Base-by-base conservation (phyloP, 2,888 invertebrate species). In the Gasteruption jaculator region DNA sequence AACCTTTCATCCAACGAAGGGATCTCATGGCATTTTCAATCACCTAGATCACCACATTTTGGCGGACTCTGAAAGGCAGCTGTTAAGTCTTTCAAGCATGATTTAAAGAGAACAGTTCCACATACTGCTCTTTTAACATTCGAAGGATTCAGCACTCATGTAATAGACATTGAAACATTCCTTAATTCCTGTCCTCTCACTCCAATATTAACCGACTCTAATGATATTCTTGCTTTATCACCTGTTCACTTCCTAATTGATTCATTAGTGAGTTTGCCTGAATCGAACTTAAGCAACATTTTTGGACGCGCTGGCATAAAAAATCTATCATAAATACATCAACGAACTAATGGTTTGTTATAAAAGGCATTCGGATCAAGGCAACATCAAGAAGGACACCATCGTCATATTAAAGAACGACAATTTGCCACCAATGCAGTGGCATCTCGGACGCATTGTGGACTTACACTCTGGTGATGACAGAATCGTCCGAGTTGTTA, bases 51-150 rank as follows among this genome's bases (percentile, higher is more conserved):
- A 2, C 55, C 57, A 1, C 49, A 60, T 32, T 55, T 57, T 15
- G 62, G 61, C 1, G 60, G 62, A 1, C 27, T 61, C 1, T 61
- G 59, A 59, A 58, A 65, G 33, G 46, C 56, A 1, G 50, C 47
- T 1, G 57, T 62, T 2, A 60, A 62, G 31, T 43, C 49, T 1
- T 50, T 59, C 2, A 67, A 67, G 39, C 40, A 49, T 25, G 58
- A 65, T 42, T 27, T 63, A 2, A 44, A 45, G 10, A 38, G 55
- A 7, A 41, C 54, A 0, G 36, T 54, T 1, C 44, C 46, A 1
- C 50, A 62, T 20, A 45, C n/a, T n/a, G 42, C n/a, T 3, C n/a
- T 49, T 4, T 38, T 50, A 11, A 47, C 44, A 0, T 50, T 26
- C 24, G 46, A 48, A 22, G 38, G 46, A 18, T 15, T 46, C 3